Evolutionary conservation across 2,113 vertebrate species (phyloP).

Genomic region (Sander lucioperca): DNA sequence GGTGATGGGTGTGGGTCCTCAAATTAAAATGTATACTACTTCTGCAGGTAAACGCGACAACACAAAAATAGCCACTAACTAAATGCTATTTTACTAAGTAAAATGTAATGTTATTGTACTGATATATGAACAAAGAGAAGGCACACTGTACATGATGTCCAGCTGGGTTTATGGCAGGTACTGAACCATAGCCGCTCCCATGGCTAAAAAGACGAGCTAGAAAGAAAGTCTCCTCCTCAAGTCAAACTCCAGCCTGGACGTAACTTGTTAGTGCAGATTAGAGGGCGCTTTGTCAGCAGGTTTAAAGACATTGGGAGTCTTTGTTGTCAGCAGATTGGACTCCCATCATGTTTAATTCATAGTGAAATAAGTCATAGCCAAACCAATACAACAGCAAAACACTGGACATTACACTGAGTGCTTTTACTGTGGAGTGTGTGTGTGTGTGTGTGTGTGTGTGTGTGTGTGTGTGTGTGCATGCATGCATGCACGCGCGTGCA

Average conservation of each 20-base stretch:
- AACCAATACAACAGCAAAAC: constrained; percentile 25
- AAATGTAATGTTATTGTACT: background rate
- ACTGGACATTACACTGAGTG: constrained; percentile 54
- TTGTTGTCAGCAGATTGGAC: constrained; percentile 34
- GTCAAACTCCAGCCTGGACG: background rate
- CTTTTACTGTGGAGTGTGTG: constrained; percentile 21
- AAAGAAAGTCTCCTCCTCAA: background rate
- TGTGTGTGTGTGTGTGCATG: background rate
- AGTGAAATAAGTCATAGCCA: constrained; percentile 36
- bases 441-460: no score
- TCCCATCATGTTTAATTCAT: constrained; percentile 59
- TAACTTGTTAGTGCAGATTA: background rate
- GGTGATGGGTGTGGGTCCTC: background rate
- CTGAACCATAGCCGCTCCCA: background rate
- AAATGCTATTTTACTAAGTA: background rate
- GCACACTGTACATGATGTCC: no score
- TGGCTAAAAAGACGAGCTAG: background rate
- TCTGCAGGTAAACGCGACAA: no score
- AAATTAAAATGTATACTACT: background rate
- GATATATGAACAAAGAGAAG: background rate
- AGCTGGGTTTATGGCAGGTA: background rate
- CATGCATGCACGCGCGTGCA: no score
- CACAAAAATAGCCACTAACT: background rate
- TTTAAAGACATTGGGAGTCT: constrained; percentile 25
- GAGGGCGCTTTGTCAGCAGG: constrained; percentile 28